A percentile compares a stretch with the other conserved stretches of the same genome.
Evolutionary conservation across 64 coral and sea anemone genomes (phyloP).

Genomic region (Astreopora myriophthalma): DNA sequence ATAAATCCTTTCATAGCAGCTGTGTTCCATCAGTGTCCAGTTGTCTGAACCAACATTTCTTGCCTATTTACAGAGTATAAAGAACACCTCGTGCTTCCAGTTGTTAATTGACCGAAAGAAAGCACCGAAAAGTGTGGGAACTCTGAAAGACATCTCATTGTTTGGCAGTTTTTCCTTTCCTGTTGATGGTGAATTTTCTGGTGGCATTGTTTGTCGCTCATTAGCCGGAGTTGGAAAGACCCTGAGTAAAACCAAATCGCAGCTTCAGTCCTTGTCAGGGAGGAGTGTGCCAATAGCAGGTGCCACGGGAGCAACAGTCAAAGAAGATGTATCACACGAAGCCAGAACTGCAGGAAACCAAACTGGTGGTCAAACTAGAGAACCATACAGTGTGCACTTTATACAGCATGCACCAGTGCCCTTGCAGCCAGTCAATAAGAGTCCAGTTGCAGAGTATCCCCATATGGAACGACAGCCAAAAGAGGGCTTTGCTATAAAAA

Average conservation of each 20-base stretch:
- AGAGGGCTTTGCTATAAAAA: slow-evolving; percentile 31
- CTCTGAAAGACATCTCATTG: slow-evolving; percentile 34
- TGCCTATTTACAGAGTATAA: background rate
- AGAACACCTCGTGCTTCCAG: slow-evolving; percentile 16
- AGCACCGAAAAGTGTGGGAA: background rate
- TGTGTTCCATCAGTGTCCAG: background rate
- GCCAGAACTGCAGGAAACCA: background rate
- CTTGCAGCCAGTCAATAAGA: background rate
- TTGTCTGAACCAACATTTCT: background rate
- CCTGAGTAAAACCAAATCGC: background rate
- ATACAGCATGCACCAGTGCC: slow-evolving; percentile 13
- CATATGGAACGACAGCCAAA: background rate
- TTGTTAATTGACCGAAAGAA: background rate
- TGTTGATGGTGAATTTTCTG: slow-evolving; percentile 25
- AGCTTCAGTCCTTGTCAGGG: background rate
- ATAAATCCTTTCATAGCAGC: background rate
- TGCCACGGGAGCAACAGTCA: slow-evolving; percentile 1
- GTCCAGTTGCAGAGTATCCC: background rate
- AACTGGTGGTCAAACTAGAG: background rate
- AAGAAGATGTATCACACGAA: background rate
- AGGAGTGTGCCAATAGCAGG: background rate
- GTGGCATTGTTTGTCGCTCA: background rate
- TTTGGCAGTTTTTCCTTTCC: slow-evolving; percentile 47
- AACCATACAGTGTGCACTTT: background rate
- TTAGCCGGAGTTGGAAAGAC: slow-evolving; percentile 2